Evolutionary conservation across 2,888 invertebrate genomes (phyloP).

Genomic region (Acleris emargana): DNA sequence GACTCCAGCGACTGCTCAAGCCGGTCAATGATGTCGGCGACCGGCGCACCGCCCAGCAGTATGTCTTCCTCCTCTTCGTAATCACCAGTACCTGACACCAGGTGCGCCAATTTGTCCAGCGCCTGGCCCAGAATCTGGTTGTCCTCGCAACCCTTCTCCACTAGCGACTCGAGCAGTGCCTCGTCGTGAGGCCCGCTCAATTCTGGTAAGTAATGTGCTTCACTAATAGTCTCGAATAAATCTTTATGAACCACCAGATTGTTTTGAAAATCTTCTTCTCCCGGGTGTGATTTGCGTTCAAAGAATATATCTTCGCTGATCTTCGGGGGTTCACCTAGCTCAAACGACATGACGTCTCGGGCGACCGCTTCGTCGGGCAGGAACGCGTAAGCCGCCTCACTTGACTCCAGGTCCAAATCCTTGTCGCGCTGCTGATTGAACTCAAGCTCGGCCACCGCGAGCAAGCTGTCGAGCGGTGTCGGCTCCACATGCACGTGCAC

Average conservation of each 20-base stretch:
- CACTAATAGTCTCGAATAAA: conserved; percentile 77
- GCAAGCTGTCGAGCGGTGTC: conserved; percentile 85
- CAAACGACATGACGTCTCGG: conserved; percentile 73
- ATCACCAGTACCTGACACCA: conserved; percentile 69
- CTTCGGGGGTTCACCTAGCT: conserved; percentile 66
- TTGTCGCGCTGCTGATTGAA: conserved; percentile 83
- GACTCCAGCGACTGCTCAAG: conserved; percentile 85
- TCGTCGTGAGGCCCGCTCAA: conserved; percentile 77
- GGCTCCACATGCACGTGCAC: conserved; percentile 62
- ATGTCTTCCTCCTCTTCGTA: conserved; percentile 79
- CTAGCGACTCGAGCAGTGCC: conserved; percentile 84
- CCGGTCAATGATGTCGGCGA: conserved; percentile 85
- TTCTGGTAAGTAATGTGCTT: conserved; percentile 76
- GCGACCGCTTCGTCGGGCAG: conserved; percentile 67
- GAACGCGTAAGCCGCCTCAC: conserved; percentile 59
- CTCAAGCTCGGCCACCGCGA: conserved; percentile 86
- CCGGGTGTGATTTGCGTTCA: conserved; percentile 58
- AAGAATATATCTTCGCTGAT: conserved; percentile 65
- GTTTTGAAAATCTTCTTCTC: conserved; percentile 56
- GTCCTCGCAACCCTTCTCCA: conserved; percentile 85
- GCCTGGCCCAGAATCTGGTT: conserved; percentile 80
- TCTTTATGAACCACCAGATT: conserved; percentile 73
- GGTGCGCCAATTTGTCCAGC: conserved; percentile 71
- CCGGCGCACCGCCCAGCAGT: conserved; percentile 73
- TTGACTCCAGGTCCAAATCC: conserved; percentile 59